Percentiles rank a stretch among this genome's conserved stretches.
Evolutionary conservation across 1,140 invertebrate species (phyloP).

Genomic region (Myzus persicae): DNA sequence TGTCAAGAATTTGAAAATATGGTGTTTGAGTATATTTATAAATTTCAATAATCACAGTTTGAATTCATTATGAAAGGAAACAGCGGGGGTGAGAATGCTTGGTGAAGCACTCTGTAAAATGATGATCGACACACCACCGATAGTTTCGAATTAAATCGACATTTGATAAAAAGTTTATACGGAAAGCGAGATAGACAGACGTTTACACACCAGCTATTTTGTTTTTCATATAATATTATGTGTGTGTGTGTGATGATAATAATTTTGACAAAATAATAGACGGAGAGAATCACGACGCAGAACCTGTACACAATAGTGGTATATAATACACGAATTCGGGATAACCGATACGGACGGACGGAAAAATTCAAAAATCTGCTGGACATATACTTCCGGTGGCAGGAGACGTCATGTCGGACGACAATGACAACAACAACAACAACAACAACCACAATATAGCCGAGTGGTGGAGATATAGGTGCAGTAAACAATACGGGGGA

Average conservation of each 20-base stretch:
- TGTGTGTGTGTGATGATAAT: neutral
- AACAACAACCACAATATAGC: neutral
- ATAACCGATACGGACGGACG: neutral
- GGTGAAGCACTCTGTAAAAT: no score
- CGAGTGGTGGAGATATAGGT: neutral
- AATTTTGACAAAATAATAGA: neutral
- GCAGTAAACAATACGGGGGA: neutral
- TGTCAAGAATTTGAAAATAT: no score
- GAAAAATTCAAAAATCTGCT: neutral
- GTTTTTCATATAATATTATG: neutral
- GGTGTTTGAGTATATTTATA: no score
- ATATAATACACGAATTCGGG: neutral
- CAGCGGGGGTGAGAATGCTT: no score
- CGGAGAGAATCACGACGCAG: neutral
- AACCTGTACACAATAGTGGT: neutral
- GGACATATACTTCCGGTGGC: neutral
- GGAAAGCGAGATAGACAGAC: neutral
- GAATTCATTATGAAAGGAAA: no score
- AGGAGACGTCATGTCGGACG: neutral
- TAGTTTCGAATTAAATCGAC: neutral
- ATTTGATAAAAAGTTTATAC: neutral
- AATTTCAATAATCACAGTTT: no score
- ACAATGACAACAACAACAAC: neutral
- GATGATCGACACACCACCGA: neutral
- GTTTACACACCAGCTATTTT: neutral